These are phyloP conservation scores for Dromius quadrimaculatus DNA, from an alignment of 2,888 invertebrate genomes.

Conservation along the genomic window DNA sequence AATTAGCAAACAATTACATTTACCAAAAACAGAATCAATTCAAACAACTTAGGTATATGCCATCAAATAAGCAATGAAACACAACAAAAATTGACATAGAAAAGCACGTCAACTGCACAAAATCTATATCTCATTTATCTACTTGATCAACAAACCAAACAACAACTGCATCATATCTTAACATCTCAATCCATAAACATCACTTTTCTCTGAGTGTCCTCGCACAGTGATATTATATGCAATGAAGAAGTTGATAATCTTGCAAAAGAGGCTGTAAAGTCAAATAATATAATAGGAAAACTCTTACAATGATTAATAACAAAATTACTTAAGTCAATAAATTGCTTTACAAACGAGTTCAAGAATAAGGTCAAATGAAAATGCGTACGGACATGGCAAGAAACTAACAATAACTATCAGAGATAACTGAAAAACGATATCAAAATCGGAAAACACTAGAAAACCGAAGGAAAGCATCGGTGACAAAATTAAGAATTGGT, in stretches of 20 bases:
- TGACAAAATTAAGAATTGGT: slow-evolving; percentile 20
- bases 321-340: not conserved
- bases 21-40: not conserved
- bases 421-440: not conserved
- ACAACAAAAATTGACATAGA: not conserved
- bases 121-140: slow-evolving; percentile 1
- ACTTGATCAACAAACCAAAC: not conserved
- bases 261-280: not conserved
- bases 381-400: no score
- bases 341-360: not conserved
- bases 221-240: not conserved
- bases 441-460: not conserved
- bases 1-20: not conserved
- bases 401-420: no score
- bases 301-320: no score
- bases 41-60: slow-evolving; percentile 3
- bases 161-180: not conserved
- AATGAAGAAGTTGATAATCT: slow-evolving; percentile 8
- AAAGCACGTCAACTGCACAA: not conserved
- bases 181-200: not conserved
- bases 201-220: slow-evolving; percentile 1
- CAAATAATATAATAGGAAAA: not conserved
- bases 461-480: not conserved
- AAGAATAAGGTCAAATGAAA: not conserved
- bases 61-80: not conserved